Conservation (phyloP, 1,140 invertebrate species). For the Leptoteleia sp. region DNA sequence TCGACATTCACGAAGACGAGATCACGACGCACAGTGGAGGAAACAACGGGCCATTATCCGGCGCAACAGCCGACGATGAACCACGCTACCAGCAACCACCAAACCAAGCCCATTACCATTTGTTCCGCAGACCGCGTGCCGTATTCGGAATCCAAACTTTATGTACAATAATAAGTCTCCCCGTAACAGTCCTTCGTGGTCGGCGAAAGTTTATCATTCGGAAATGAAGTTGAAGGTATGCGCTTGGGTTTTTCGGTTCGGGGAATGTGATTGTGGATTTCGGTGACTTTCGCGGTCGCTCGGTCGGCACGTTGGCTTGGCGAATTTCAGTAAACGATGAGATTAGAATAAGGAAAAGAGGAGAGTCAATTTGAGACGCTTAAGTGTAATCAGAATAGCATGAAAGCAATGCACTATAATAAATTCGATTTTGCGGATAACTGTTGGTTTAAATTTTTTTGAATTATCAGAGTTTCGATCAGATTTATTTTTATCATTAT, state of each 20-base stretch:
- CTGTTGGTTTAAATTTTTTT: too few relatives aligned
- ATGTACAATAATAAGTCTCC: constrained; percentile 65
- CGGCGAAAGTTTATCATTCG: constrained; percentile 27
- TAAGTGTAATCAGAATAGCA: too few relatives aligned
- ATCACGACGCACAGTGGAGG: constrained; percentile 32
- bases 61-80: constrained; percentile 60
- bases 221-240: constrained; percentile 30
- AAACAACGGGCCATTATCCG: constrained; percentile 67
- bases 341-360: too few relatives aligned
- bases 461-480: too few relatives aligned
- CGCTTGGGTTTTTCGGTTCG: constrained; percentile 2
- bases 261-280: constrained; percentile 26
- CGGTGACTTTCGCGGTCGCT: constrained; percentile 16
- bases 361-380: too few relatives aligned
- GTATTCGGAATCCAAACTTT: constrained; percentile 70
- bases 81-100: constrained; percentile 48
- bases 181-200: constrained; percentile 27
- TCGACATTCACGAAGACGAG: constrained; percentile 39
- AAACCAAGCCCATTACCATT: constrained; percentile 70
- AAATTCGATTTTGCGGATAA: too few relatives aligned
- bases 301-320: too few relatives aligned
- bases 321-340: too few relatives aligned
- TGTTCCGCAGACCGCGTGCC: constrained; percentile 64
- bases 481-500: too few relatives aligned
- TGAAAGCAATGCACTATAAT: too few relatives aligned